These are phyloP conservation scores for Rousettus leschenaultii DNA, from an alignment of 2,113 vertebrate species.

Conservation along the genomic window DNA sequence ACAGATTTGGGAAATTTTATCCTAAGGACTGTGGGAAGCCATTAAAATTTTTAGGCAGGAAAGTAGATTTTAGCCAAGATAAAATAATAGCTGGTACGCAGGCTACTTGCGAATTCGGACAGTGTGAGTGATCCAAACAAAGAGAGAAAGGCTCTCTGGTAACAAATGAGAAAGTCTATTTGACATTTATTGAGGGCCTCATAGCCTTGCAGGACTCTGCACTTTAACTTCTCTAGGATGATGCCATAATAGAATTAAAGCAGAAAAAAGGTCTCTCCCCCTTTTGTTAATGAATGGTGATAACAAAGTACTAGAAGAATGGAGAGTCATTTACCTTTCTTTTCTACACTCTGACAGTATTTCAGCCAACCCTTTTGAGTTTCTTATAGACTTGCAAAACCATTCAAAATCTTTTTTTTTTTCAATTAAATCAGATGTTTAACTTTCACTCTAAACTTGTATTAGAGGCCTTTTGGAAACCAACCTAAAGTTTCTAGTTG, in stretches of 20 bases:
- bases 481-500: neutral
- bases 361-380: neutral
- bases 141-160: neutral
- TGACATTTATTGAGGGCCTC: neutral
- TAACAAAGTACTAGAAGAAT: neutral
- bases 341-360: neutral
- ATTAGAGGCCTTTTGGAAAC: neutral
- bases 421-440: neutral
- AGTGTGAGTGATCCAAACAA: neutral
- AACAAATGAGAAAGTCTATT: neutral
- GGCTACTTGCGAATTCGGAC: neutral
- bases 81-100: neutral
- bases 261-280: neutral
- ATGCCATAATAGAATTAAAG: neutral
- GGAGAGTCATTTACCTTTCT: neutral
- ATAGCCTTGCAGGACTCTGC: neutral
- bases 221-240: neutral
- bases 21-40: neutral
- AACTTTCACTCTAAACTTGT: neutral
- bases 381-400: neutral
- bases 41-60: neutral
- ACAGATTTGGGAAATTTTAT: neutral
- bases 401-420: neutral
- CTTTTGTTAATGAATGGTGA: neutral
- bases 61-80: neutral